phyloP scores from a whole-genome alignment of 92 coral and sea anemone genomes.

The Palythoa grandis region DNA sequence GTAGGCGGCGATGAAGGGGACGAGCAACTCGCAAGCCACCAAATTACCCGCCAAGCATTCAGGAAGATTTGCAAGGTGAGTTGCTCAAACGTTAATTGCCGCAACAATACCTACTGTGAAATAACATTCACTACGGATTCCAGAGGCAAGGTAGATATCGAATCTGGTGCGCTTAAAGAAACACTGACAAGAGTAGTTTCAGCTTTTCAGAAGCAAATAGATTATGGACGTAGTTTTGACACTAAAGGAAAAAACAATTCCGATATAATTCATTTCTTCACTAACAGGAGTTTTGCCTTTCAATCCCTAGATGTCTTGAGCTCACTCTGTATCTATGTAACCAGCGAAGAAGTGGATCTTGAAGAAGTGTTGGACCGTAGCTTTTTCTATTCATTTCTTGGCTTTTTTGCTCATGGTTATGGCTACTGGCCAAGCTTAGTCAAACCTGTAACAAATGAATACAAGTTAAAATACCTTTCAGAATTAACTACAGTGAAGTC shows the following conservation, averaged over 20 bases:
- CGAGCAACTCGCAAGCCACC: conserved; percentile 68
- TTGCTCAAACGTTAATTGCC: conserved; percentile 41
- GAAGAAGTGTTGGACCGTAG: conserved; percentile 41
- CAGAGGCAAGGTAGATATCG: neutral
- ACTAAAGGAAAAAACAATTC: conserved; percentile 11
- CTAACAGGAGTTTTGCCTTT: conserved; percentile 62
- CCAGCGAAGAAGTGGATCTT: conserved; percentile 51
- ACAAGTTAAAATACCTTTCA: conserved; percentile 48
- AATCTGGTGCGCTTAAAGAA: conserved; percentile 22
- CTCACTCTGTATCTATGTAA: conserved; percentile 52
- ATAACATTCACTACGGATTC: conserved; percentile 1
- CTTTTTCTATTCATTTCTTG: conserved; percentile 48
- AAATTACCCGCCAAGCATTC: conserved; percentile 76
- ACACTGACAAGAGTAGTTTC: conserved; percentile 62
- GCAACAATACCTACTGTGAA: conserved; percentile 39
- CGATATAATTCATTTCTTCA: conserved; percentile 25
- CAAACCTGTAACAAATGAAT: conserved; percentile 56
- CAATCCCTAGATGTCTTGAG: conserved; percentile 66
- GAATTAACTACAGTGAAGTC: conserved; percentile 40
- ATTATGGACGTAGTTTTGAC: conserved; percentile 8
- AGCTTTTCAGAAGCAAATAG: conserved; percentile 57
- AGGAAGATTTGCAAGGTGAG: conserved; percentile 77
- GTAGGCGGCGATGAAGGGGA: conserved; percentile 51
- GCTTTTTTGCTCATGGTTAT: conserved; percentile 51
- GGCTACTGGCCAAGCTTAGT: conserved; percentile 66